Conservation (phyloP, 2,888 invertebrate species). For the Listrodromus nycthemerus region DNA sequence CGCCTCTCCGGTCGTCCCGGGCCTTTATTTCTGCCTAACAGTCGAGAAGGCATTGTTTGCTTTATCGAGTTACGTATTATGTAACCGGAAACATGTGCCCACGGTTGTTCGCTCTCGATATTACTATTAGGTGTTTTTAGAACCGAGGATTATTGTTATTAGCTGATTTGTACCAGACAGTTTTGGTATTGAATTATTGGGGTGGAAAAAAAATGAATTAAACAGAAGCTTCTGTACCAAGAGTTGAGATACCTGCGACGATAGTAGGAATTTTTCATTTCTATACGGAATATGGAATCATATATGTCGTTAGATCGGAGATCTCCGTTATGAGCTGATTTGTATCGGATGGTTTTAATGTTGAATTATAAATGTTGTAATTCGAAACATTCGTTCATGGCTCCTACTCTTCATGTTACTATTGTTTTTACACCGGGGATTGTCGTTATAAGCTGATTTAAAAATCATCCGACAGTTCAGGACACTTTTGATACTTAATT, state of each 20-base stretch:
- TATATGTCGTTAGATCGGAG: slow-evolving; percentile 3
- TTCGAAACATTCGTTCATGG: too few species aligned
- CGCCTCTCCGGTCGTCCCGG: slow-evolving; percentile 31
- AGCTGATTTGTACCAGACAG: background rate
- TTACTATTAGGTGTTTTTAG: slow-evolving; percentile 19
- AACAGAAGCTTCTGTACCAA: background rate
- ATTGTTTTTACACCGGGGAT: too few species aligned
- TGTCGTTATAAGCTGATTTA: too few species aligned
- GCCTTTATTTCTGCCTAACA: slow-evolving; percentile 74
- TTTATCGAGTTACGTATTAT: slow-evolving; percentile 81
- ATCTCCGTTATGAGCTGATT: slow-evolving; percentile 64
- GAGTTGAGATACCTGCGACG: too few species aligned
- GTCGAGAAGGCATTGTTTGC: slow-evolving; percentile 80
- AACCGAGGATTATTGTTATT: slow-evolving; percentile 6
- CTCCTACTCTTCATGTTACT: too few species aligned
- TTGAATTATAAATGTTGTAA: slow-evolving; percentile 72
- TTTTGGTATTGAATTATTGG: background rate
- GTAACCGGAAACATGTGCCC: slow-evolving; percentile 80
- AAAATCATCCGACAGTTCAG: too few species aligned
- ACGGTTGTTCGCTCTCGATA: slow-evolving; percentile 73
- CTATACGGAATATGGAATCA: too few species aligned
- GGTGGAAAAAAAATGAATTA: background rate
- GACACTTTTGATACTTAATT: too few species aligned
- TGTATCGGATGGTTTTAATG: background rate
- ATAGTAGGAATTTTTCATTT: background rate